A percentile compares a stretch with the other conserved stretches of the same genome.
phyloP scores from a whole-genome alignment of 1,140 invertebrate genomes.

The Galleria mellonella region DNA sequence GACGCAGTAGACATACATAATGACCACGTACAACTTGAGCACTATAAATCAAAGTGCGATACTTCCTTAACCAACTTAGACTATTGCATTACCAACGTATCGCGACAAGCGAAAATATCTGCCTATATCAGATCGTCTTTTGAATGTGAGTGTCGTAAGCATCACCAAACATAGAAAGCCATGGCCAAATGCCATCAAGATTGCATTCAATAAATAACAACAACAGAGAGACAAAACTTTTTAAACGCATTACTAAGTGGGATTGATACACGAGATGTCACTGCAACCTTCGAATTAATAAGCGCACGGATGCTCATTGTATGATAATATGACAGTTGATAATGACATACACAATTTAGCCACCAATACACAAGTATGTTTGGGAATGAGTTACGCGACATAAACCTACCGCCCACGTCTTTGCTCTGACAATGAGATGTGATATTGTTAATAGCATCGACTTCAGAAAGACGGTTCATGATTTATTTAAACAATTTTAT shows the following conservation, averaged over 20 bases:
- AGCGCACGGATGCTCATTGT: constrained; percentile 43
- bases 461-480: too few relatives aligned
- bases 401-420: constrained; percentile 22
- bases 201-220: constrained; percentile 46
- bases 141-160: constrained; percentile 36
- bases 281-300: constrained; percentile 29
- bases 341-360: constrained; percentile 29
- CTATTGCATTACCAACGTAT: too few relatives aligned
- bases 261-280: constrained; percentile 21
- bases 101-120: constrained; percentile 1
- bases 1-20: too few relatives aligned
- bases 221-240: constrained; percentile 31
- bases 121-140: constrained; percentile 32
- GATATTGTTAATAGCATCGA: too few relatives aligned
- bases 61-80: too few relatives aligned
- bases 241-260: constrained; percentile 32
- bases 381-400: constrained; percentile 16
- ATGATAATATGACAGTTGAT: constrained; percentile 47
- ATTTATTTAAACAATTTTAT: too few relatives aligned
- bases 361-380: constrained; percentile 29
- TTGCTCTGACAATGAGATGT: constrained; percentile 8
- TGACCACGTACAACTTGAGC: too few relatives aligned
- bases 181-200: constrained; percentile 53
- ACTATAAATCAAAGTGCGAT: too few relatives aligned
- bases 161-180: constrained; percentile 40